These are phyloP conservation scores for Lasioglossum lativentre DNA, from an alignment of 2,888 invertebrate species.

Conservation along the genomic window DNA sequence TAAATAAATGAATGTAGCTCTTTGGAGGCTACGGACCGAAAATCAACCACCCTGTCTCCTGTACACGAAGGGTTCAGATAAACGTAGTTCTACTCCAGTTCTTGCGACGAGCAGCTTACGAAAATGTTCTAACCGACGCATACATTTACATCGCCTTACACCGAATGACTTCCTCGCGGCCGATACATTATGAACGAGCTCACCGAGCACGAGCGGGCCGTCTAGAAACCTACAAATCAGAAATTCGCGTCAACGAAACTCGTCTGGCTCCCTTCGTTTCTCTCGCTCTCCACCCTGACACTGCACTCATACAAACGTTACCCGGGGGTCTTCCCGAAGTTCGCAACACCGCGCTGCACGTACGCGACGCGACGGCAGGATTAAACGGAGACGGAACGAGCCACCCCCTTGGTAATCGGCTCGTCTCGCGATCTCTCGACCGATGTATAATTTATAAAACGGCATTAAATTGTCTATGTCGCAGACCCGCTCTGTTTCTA, in stretches of 20 bases:
- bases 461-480: constrained; percentile 83
- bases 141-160: constrained; percentile 23
- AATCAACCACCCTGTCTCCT: neutral
- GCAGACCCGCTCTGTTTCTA: constrained; percentile 67
- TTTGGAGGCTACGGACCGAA: neutral
- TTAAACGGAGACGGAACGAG: constrained; percentile 71
- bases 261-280: constrained; percentile 56
- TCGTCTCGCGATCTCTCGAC: constrained; percentile 67
- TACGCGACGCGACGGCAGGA: constrained; percentile 42
- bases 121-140: constrained; percentile 15
- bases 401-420: constrained; percentile 72
- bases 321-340: constrained; percentile 20
- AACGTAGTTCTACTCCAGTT: neutral
- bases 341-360: constrained; percentile 26
- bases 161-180: constrained; percentile 23
- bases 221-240: constrained; percentile 68
- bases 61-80: neutral
- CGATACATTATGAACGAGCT: constrained; percentile 56
- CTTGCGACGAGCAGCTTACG: neutral
- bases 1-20: neutral
- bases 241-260: constrained; percentile 65
- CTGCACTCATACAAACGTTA: constrained; percentile 39
- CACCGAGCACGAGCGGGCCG: constrained; percentile 31
- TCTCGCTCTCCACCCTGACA: constrained; percentile 54
- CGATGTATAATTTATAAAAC: constrained; percentile 83